These are phyloP conservation scores for Acanthosepion lycidas DNA, from an alignment of 2,888 invertebrate genomes.

Conservation along the genomic window DNA sequence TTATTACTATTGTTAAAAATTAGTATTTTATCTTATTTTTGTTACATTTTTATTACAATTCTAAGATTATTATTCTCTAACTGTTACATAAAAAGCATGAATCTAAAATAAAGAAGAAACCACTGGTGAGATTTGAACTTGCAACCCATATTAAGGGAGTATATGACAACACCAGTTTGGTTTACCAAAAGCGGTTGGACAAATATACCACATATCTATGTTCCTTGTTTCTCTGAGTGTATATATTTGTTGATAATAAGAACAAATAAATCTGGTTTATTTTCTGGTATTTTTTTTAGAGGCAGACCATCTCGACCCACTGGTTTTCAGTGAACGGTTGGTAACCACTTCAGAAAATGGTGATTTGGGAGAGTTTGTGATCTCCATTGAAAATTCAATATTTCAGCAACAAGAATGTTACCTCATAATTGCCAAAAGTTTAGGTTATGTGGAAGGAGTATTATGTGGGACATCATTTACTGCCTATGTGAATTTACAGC, in stretches of 20 bases:
- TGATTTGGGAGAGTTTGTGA: conserved; percentile 73
- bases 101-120: too few species aligned
- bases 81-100: too few species aligned
- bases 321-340: conserved; percentile 72
- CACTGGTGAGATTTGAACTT: too few species aligned
- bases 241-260: background rate
- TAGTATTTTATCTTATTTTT: too few species aligned
- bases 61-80: too few species aligned
- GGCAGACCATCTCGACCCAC: conserved; percentile 69
- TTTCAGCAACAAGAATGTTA: conserved; percentile 70
- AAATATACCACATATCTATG: background rate
- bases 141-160: too few species aligned
- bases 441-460: conserved; percentile 73
- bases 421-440: conserved; percentile 74
- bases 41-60: too few species aligned
- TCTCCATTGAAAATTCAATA: conserved; percentile 67
- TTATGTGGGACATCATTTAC: conserved; percentile 75
- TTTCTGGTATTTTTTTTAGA: conserved; percentile 54
- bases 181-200: background rate
- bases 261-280: background rate
- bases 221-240: conserved; percentile 35
- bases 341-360: conserved; percentile 73
- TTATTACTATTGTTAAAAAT: too few species aligned
- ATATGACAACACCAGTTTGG: too few species aligned
- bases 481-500: conserved; percentile 69